Evolutionary conservation across 2,888 invertebrate species (phyloP).

Genomic region (Aporophyla lueneburgensis): DNA sequence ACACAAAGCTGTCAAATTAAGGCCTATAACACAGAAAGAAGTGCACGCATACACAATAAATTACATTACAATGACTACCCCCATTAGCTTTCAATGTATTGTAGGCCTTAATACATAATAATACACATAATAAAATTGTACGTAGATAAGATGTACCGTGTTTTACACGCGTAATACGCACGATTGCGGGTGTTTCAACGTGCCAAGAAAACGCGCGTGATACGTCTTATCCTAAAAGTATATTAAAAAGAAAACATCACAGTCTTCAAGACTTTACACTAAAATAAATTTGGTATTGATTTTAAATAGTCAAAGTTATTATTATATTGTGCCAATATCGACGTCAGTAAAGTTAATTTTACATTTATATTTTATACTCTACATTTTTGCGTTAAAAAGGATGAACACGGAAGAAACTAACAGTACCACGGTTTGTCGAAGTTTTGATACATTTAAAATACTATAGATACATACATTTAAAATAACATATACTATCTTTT

Average conservation of each 20-base stretch:
- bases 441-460: slow-evolving; percentile 17
- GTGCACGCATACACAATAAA: neutral
- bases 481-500: neutral
- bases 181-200: neutral
- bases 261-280: slow-evolving; percentile 7
- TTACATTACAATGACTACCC: neutral
- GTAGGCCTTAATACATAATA: neutral
- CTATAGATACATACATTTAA: slow-evolving; percentile 15
- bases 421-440: neutral
- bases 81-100: neutral
- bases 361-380: neutral
- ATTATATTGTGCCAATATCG: neutral
- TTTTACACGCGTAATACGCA: neutral
- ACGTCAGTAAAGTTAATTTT: neutral
- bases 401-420: neutral
- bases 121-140: neutral
- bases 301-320: neutral
- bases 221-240: neutral
- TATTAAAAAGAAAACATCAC: neutral
- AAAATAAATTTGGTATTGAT: slow-evolving; percentile 42
- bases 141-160: neutral
- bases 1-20: neutral
- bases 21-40: neutral
- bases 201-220: neutral
- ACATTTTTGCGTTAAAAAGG: neutral